Base-by-base conservation (phyloP, 2,888 invertebrate genomes). In the Lobophora halterata region DNA sequence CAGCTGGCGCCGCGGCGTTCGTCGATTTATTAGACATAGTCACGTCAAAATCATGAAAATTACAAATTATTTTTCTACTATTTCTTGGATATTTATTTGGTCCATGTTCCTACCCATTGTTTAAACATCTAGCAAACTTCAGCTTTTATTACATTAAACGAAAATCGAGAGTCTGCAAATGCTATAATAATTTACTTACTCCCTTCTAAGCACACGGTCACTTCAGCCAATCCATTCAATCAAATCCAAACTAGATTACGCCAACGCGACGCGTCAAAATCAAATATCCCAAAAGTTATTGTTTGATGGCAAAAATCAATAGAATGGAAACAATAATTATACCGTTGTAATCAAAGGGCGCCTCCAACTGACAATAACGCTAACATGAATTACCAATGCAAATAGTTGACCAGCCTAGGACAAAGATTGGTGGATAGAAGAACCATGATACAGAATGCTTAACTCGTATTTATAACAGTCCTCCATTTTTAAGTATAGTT, bases 341-440 rank as follows among this genome's bases (percentile, higher is more conserved):
- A 12, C 8, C 3, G 8, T 21, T 23, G 18, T 34, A 48, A 55
- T 82, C 80, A 83, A 79, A 80, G 73, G 78, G 75, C 62, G 65
- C 62, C 64, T n/a, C n/a, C 53, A 55, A 52, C 45, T 42, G 37
- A 39, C 49, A 47, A 47, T 49, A 47, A 41, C 50, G 43, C 80
- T 83, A 81, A 75, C 79, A 79, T 77, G 65, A 79, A 80, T 83
- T 81, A 74, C 77, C 74, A 80, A 80, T 81, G 79, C 81, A 86
- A 85, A 86, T 82, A 83, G 71, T 65, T 75, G 74, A 70, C 71
- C 71, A 52, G 30, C 41, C 41, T 31, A 21, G 1, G 4, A n/a
- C 65, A 65, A 52, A 69, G 61, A 68, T 14, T 48, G 23, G 7
- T 1, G 1, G 1, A 18, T 18, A 39, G 38, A 39, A 7, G 17